A percentile compares a stretch with the other conserved stretches of the same genome.
Evolutionary conservation across 2,113 vertebrate genomes (phyloP).

Genomic region (Cairina moschata): DNA sequence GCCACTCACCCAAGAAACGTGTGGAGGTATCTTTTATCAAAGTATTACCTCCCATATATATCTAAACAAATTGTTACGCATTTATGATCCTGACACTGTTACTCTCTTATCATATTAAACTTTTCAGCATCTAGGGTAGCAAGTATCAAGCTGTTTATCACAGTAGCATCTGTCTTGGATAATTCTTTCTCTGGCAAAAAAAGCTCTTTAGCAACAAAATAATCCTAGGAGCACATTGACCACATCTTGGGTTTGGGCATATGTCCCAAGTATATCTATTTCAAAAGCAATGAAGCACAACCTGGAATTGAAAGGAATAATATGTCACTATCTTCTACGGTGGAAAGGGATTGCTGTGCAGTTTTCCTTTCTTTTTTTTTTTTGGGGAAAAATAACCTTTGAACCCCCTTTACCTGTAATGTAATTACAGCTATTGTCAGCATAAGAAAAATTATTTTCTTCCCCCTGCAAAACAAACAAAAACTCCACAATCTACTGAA

Average conservation of each 20-base stretch:
- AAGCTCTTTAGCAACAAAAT: neutral
- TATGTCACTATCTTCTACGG: neutral
- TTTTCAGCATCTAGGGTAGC: neutral
- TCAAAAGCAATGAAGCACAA: constrained; percentile 28
- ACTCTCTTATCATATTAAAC: neutral
- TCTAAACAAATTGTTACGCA: neutral
- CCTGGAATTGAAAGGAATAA: neutral
- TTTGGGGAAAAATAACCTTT: neutral
- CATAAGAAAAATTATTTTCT: neutral
- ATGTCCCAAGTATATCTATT: constrained; percentile 26
- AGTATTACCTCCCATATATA: neutral
- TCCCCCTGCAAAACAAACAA: neutral
- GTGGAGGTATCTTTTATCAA: neutral
- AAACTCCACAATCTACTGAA: neutral
- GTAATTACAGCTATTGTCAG: neutral
- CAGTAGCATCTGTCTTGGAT: constrained; percentile 20
- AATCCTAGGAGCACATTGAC: neutral
- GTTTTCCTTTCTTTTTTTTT: neutral
- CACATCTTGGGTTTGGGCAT: constrained; percentile 49
- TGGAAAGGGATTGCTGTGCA: neutral
- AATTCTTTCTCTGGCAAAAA: constrained; percentile 9
- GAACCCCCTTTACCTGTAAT: neutral
- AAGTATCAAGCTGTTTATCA: constrained; percentile 27
- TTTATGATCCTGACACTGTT: neutral
- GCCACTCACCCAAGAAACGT: neutral